These are phyloP conservation scores for Chlorops oryzae DNA, from an alignment of 1,140 invertebrate species.

Conservation along the genomic window DNA sequence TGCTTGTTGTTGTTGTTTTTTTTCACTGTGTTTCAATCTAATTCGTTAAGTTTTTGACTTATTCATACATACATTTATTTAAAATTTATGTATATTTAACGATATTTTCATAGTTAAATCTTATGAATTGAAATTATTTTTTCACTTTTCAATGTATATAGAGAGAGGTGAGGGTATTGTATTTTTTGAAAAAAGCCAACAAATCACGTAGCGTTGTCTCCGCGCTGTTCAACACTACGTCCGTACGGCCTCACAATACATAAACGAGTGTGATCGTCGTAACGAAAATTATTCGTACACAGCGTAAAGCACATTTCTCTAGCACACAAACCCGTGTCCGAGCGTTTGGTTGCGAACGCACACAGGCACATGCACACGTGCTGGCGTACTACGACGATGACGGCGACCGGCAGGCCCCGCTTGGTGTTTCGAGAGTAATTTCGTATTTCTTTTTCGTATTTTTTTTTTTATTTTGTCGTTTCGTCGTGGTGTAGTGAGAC, in stretches of 20 bases:
- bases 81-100: constrained; percentile 11
- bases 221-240: constrained; percentile 4
- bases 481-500: too few species aligned
- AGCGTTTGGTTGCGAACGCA: constrained; percentile 14
- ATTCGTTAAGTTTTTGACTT: not conserved
- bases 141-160: too few species aligned
- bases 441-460: not conserved
- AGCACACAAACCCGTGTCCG: constrained; percentile 13
- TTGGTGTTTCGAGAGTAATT: constrained; percentile 3
- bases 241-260: constrained; percentile 39
- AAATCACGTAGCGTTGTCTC: constrained; percentile 9
- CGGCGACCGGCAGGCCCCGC: constrained; percentile 11
- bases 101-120: too few species aligned
- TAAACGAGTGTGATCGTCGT: constrained; percentile 47
- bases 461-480: too few species aligned
- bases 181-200: not conserved
- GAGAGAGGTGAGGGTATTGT: too few species aligned
- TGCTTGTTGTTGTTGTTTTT: not conserved
- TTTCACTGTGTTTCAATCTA: not conserved
- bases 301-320: constrained; percentile 39
- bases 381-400: constrained; percentile 5
- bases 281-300: constrained; percentile 47
- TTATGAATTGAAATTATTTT: constrained; percentile 17
- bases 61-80: constrained; percentile 2
- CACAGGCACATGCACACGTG: constrained; percentile 19